Conservation (phyloP, 2,797 vertebrate genomes). For the Gymnothorax javanicus region DNA sequence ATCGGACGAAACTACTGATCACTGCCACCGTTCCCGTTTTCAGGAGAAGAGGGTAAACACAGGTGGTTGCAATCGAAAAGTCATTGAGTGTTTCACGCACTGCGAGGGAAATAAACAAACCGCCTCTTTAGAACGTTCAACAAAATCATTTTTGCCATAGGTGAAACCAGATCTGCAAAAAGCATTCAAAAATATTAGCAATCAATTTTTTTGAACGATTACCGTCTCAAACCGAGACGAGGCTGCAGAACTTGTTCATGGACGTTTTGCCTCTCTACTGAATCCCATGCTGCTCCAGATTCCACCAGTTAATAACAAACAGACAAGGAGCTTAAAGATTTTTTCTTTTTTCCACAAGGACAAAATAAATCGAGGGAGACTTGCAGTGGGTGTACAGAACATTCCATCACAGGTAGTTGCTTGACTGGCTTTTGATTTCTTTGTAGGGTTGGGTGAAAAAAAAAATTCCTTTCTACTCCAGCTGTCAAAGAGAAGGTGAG, state of each 20-base stretch:
- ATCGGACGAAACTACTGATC: not conserved
- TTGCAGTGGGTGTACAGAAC: not conserved
- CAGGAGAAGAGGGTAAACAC: not conserved
- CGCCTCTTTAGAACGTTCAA: not conserved
- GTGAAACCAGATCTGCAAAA: not conserved
- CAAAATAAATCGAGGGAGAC: not conserved
- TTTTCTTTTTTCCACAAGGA: not conserved
- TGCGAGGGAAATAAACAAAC: too few species aligned
- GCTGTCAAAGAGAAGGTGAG: conserved; percentile 45
- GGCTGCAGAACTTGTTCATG: not conserved
- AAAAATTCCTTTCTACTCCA: conserved; percentile 41
- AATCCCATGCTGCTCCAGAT: not conserved
- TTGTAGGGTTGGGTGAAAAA: conserved; percentile 36
- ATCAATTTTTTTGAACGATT: not conserved
- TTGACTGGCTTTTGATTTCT: conserved; percentile 40
- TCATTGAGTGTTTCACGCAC: not conserved
- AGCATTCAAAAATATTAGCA: not conserved
- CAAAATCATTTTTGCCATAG: not conserved
- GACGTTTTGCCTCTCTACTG: not conserved
- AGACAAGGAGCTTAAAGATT: not conserved
- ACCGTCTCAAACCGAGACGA: not conserved
- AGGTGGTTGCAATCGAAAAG: not conserved
- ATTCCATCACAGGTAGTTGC: not conserved
- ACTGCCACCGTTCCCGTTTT: not conserved
- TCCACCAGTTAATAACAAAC: not conserved